Percentiles rank a stretch among this genome's conserved stretches.
Conservation (phyloP, 2,113 vertebrate genomes). For the Centropus unirufus region DNA sequence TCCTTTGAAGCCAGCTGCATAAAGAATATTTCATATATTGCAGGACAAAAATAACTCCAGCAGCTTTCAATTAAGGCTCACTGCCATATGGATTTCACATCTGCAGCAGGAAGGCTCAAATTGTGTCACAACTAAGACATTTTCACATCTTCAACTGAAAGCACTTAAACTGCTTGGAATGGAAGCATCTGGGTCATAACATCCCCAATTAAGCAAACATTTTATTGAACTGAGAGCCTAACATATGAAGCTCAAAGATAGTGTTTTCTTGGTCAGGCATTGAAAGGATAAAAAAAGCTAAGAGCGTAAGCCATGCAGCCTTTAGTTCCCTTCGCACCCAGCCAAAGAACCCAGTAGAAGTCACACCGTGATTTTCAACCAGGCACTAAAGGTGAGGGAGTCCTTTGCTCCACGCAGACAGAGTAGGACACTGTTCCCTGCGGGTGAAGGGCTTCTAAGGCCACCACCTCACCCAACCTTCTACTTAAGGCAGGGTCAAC, state of each 20-base stretch:
- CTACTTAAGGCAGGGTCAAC: not conserved
- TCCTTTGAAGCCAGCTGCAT: not conserved
- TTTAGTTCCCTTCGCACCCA: not conserved
- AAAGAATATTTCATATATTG: not conserved
- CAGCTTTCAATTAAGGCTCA: constrained; percentile 46
- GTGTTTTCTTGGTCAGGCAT: not conserved
- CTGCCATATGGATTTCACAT: constrained; percentile 35
- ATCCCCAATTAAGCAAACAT: not conserved
- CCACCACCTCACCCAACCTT: not conserved
- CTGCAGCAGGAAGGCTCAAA: constrained; percentile 45
- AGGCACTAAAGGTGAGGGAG: not conserved
- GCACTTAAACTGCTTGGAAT: not conserved
- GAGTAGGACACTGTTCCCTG: not conserved
- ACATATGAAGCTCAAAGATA: not conserved
- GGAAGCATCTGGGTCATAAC: not conserved
- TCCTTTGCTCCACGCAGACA: not conserved
- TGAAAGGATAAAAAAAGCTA: not conserved
- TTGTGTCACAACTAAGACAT: constrained; percentile 42
- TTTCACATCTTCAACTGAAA: constrained; percentile 47
- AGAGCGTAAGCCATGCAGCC: rapidly evolving
- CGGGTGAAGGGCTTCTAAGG: not conserved
- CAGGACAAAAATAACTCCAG: constrained; percentile 12
- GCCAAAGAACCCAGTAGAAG: too few species aligned
- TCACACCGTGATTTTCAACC: not conserved
- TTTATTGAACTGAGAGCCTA: not conserved